Percentiles rank a stretch among this genome's conserved stretches.
phyloP scores from a whole-genome alignment of 1,140 invertebrate genomes.

The Pissodes strobi region DNA sequence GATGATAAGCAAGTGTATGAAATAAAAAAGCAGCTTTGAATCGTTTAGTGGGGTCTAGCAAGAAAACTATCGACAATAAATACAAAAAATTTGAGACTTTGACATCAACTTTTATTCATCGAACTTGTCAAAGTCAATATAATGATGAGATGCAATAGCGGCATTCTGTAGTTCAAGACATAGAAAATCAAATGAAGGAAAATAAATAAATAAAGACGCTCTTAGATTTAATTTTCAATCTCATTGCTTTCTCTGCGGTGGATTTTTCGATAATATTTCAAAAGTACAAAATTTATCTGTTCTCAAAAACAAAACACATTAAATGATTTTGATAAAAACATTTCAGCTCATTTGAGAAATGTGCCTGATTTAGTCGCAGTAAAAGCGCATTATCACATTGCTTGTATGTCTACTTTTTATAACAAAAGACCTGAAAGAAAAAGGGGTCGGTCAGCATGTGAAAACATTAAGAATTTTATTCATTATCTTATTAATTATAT shows the following conservation, averaged over 20 bases:
- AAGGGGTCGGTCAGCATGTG: slow-evolving; percentile 9
- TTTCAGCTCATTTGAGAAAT: slow-evolving; percentile 22
- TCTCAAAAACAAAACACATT: slow-evolving; percentile 18
- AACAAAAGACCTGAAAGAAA: not conserved
- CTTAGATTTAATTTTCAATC: slow-evolving; percentile 16
- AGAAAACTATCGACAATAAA: slow-evolving; percentile 3
- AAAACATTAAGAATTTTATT: not conserved
- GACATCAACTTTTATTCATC: slow-evolving; percentile 14
- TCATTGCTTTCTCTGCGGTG: slow-evolving; percentile 18
- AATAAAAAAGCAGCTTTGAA: slow-evolving; percentile 5
- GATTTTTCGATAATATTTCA: slow-evolving; percentile 14
- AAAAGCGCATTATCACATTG: slow-evolving; percentile 15
- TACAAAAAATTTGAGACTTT: not conserved
- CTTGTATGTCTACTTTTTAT: slow-evolving; percentile 10
- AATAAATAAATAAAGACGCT: slow-evolving; percentile 12
- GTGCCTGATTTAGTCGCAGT: slow-evolving; percentile 16
- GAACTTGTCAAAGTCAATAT: slow-evolving; percentile 19
- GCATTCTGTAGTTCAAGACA: slow-evolving; percentile 4
- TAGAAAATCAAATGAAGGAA: slow-evolving; percentile 8
- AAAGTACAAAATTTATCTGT: slow-evolving; percentile 6
- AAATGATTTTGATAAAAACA: slow-evolving; percentile 19
- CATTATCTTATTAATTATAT: slow-evolving; percentile 7
- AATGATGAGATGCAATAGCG: slow-evolving; percentile 7
- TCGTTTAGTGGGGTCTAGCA: not conserved
- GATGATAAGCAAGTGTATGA: not conserved